Conservation (phyloP, 2,888 invertebrate species). For the Dascillus cervinus region DNA sequence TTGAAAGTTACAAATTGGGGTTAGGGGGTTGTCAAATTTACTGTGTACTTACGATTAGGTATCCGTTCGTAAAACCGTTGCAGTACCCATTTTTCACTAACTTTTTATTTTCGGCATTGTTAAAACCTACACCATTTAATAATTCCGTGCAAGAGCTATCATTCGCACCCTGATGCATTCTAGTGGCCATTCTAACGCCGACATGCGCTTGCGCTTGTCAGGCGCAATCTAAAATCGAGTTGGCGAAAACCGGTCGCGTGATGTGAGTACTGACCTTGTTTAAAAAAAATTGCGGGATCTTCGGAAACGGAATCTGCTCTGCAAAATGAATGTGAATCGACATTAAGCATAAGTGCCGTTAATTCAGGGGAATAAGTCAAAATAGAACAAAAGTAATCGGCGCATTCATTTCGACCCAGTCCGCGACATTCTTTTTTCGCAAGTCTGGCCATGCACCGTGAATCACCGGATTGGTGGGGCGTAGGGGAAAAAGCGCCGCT, state of each 20-base stretch:
- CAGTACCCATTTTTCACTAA: constrained; percentile 16
- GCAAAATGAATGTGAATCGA: too few relatives aligned
- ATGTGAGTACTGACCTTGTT: too few relatives aligned
- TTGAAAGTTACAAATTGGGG: too few relatives aligned
- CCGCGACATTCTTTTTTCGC: too few relatives aligned
- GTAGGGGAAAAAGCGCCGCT: constrained; percentile 11
- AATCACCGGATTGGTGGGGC: constrained; percentile 13
- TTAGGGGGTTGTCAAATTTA: not conserved
- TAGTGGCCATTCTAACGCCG: constrained; percentile 20
- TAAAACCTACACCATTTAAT: constrained; percentile 18
- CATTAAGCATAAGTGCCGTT: too few relatives aligned
- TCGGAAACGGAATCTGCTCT: constrained; percentile 1
- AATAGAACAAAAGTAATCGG: too few relatives aligned
- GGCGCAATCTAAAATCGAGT: constrained; percentile 8
- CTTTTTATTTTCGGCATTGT: constrained; percentile 12
- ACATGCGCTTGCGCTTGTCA: constrained; percentile 16
- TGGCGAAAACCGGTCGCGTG: constrained; percentile 14
- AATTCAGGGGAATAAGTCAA: too few relatives aligned
- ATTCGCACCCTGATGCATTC: constrained; percentile 21
- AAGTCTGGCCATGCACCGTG: constrained; percentile 15
- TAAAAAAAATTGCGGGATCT: too few relatives aligned
- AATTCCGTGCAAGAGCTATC: constrained; percentile 18
- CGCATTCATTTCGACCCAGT: too few relatives aligned
- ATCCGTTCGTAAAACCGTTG: constrained; percentile 19
- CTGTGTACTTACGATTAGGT: constrained; percentile 19